Base-by-base conservation (phyloP, 2,113 vertebrate genomes). In the Bucco capensis region DNA sequence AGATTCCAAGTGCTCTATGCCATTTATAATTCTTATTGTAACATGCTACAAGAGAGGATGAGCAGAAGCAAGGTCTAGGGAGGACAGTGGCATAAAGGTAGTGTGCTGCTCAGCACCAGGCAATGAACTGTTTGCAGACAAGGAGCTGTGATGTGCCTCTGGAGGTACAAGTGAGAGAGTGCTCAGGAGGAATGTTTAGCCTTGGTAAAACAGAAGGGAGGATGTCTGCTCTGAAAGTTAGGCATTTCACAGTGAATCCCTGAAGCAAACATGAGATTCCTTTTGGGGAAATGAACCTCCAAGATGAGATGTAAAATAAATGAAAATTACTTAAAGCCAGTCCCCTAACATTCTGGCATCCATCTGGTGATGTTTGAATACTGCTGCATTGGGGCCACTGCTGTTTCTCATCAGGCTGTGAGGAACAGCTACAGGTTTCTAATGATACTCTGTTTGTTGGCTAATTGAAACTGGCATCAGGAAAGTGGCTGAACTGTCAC, bases 391-490 rank as follows among this genome's bases (percentile, higher is more conserved):
- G 17, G 3, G 23, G 14, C n/a, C 42, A 56, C 53, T 47, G 49
- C 37, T 83, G n/a, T 62, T 86, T 86, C 25, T 88, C 24, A 44
- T 35, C 21, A 83, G n/a, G 14, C 23, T 80, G 21, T 69, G 27
- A 75, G 46, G 44, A 86, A 49, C 11, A 65, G 12, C 40, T 86
- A 0, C 60, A 28, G 31, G 37, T 83, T 86, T 90, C 64, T 83
- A 61, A 77, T 60, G 18, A 70, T 65, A 53, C 4, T 60, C 46
- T 88, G 11, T 54, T 85, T 85, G 47, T 57, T 83, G 37, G 25
- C 31, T 88, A 42, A 88, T 93, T 77, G 73, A 77, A 80, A 77
- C 37, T 77, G 73, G 31, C 73, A 86, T 83, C 33, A 77, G 60
- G 31, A 86, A 88, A 73, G 60, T 53, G 28, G 33, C 42, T 77